Evolutionary conservation across 2,888 invertebrate genomes (phyloP).

Genomic region (Blastobasis lacticolella): DNA sequence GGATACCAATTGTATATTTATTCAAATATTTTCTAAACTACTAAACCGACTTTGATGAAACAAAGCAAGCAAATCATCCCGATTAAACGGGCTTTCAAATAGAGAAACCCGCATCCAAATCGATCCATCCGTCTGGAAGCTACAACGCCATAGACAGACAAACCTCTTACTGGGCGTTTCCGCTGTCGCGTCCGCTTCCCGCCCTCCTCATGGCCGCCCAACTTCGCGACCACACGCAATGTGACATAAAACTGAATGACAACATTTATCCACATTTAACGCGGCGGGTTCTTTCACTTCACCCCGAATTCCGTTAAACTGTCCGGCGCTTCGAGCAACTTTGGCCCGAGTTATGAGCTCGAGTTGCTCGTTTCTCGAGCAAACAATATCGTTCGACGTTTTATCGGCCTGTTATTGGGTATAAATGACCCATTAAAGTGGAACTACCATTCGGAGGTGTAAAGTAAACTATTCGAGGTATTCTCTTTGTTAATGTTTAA

Average conservation of each 20-base stretch:
- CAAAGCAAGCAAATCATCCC: too few relatives aligned
- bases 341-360: conserved; percentile 17
- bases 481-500: too few relatives aligned
- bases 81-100: too few relatives aligned
- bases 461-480: too few relatives aligned
- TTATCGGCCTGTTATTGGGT: conserved; percentile 7
- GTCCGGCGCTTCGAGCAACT: not conserved
- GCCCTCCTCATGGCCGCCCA: conserved; percentile 19
- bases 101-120: too few relatives aligned
- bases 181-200: not conserved
- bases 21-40: too few relatives aligned
- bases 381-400: conserved; percentile 21
- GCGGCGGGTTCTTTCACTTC: conserved; percentile 19
- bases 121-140: too few relatives aligned
- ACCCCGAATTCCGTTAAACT: conserved; percentile 17
- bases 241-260: conserved; percentile 51
- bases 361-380: conserved; percentile 22
- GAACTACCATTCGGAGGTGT: not conserved
- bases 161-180: too few relatives aligned
- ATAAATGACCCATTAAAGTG: not conserved
- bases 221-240: conserved; percentile 44
- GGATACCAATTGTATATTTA: too few relatives aligned
- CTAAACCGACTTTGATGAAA: too few relatives aligned
- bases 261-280: conserved; percentile 50
- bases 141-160: too few relatives aligned